A percentile compares a stretch with the other conserved stretches of the same genome.
phyloP scores from a whole-genome alignment of 2,888 invertebrate genomes.

The Buathra laborator region DNA sequence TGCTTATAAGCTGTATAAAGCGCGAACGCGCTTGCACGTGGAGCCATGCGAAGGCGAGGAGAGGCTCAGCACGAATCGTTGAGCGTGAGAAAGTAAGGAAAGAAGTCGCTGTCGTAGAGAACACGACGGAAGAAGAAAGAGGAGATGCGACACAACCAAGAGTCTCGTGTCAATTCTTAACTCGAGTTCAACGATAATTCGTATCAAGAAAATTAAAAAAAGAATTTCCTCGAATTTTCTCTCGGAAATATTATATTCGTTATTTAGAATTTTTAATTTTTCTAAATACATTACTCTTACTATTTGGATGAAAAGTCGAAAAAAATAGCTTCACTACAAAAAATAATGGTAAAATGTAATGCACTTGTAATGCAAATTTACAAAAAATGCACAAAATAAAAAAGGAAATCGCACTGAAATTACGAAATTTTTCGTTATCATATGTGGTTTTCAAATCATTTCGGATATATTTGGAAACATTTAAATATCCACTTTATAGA shows the following conservation, averaged over 20 bases:
- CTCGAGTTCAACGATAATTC: background rate
- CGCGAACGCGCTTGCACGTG: slow-evolving; percentile 31
- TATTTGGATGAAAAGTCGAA: too few relatives aligned
- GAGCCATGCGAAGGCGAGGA: slow-evolving; percentile 44
- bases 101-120: slow-evolving; percentile 14
- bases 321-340: too few relatives aligned
- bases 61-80: slow-evolving; percentile 30
- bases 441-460: too few relatives aligned
- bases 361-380: too few relatives aligned
- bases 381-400: too few relatives aligned
- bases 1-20: slow-evolving; percentile 2
- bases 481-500: background rate
- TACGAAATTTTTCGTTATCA: too few relatives aligned
- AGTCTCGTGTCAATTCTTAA: slow-evolving; percentile 9
- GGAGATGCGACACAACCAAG: slow-evolving; percentile 34
- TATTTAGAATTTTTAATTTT: too few relatives aligned
- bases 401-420: too few relatives aligned
- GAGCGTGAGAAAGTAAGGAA: slow-evolving; percentile 62
- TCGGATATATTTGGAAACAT: background rate
- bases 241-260: too few relatives aligned
- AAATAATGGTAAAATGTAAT: too few relatives aligned
- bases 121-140: slow-evolving; percentile 37
- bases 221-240: too few relatives aligned
- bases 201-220: background rate
- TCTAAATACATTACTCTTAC: too few relatives aligned